Evolutionary conservation across 2,113 vertebrate species (phyloP).

Genomic region (Otocyon megalotis): DNA sequence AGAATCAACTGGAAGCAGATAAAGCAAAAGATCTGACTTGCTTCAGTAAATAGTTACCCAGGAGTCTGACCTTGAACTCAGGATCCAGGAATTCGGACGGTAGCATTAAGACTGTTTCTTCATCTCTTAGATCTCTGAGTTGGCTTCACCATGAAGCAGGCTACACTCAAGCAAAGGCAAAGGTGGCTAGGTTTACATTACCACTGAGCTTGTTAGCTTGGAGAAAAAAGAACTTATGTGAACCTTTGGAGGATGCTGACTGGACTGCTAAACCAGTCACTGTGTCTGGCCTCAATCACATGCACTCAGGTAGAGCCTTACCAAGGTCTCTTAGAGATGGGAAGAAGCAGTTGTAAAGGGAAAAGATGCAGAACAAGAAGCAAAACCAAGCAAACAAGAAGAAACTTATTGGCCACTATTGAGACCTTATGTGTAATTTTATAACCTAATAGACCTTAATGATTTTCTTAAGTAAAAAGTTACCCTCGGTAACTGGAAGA

Average conservation of each 20-base stretch:
- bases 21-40: neutral
- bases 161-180: neutral
- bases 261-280: neutral
- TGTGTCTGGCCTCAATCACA: neutral
- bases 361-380: neutral
- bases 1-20: neutral
- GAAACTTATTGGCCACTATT: neutral
- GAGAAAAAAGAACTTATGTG: neutral
- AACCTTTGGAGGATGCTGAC: neutral
- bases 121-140: neutral
- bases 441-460: neutral
- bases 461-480: neutral
- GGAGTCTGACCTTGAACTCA: neutral
- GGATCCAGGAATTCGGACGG: neutral
- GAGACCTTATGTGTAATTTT: neutral
- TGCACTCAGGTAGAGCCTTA: neutral
- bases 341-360: neutral
- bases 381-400: neutral
- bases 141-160: neutral
- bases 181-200: neutral
- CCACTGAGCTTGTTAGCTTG: neutral
- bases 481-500: neutral
- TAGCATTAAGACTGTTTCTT: neutral
- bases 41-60: neutral
- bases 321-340: neutral